Conservation (phyloP, 2,113 vertebrate species). For the Chrysochloris asiatica region DNA sequence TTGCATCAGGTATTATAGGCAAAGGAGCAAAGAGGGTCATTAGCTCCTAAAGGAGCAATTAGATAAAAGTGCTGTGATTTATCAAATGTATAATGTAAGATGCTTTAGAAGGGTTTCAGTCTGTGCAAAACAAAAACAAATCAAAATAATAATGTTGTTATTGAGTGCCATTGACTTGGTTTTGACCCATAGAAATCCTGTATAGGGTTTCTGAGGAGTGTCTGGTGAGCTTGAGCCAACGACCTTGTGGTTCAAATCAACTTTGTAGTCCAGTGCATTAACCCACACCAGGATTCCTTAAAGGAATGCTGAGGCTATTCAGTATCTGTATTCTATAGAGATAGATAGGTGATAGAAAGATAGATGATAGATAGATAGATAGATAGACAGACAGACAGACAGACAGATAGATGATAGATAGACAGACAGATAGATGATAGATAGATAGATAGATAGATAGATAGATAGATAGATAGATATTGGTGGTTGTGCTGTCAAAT, state of each 20-base stretch:
- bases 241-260: too few relatives aligned
- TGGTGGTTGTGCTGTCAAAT: too few relatives aligned
- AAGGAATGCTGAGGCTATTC: slow-evolving; percentile 14
- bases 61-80: slow-evolving; percentile 24
- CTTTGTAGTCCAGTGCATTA: too few relatives aligned
- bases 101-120: slow-evolving; percentile 9
- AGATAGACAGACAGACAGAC: neutral
- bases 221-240: too few relatives aligned
- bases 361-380: neutral
- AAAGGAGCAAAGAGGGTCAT: slow-evolving; percentile 39
- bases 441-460: too few relatives aligned
- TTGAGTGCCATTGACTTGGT: too few relatives aligned
- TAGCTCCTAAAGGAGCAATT: slow-evolving; percentile 33
- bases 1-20: neutral
- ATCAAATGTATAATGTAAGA: slow-evolving; percentile 23
- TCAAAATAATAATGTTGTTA: slow-evolving; percentile 43
- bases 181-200: too few relatives aligned
- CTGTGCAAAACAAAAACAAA: slow-evolving; percentile 22
- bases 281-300: too few relatives aligned
- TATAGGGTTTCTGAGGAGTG: too few relatives aligned
- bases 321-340: neutral
- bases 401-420: too few relatives aligned
- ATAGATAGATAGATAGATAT: too few relatives aligned
- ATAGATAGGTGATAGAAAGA: neutral
- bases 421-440: too few relatives aligned